Evolutionary conservation across 2,797 vertebrate genomes (phyloP), one percentile per base, ranked within the genome.

Genomic region (Pangasius krempfi): DNA sequence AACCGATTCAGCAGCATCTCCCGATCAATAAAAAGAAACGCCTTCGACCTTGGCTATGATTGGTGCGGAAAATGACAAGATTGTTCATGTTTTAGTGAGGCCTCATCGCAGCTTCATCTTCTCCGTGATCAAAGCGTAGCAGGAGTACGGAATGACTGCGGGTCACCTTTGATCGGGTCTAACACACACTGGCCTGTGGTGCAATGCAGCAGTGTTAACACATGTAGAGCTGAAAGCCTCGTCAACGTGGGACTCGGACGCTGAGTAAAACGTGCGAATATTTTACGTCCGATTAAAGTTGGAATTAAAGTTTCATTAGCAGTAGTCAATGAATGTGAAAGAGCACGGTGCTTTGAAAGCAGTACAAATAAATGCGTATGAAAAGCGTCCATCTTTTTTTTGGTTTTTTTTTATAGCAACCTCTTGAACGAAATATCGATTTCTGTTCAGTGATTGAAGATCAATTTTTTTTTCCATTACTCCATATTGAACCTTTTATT

Each of bases 91-190:
- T 87, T 91, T 92, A 88, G 91, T 91, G 87, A 87, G 90, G 89
- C 90, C 73, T 72, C 85, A 73, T 92, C 89, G 84, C 89, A 80
- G 70, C 75, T 87, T 40, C 40, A 89, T 85, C 87, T 79, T 60
- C 90, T 64, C 79, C 68, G 64, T 91, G 91, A 93, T 93, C 89
- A 93, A 93, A 93, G 86, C 76, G 33, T 73, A 68, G 87, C 86
- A 88, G 72, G 60, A 87, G 87, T 66, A 76, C 84, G 88, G 92
- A 91, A 88, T 86, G 12, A 60, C 88, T 56, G 81, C 64, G 80
- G 80, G 60, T 92, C 89, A 90, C 88, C 93, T 94, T 92, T 94
- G 93, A 95, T 94, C 93, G 89, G 88, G 40, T 60, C 91, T 86
- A 62, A 81, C 92, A 88, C 52, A 84, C 40, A 84, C 56, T 89